Conservation (phyloP, 35 echinoderm and acorn worm species). For the Chiridota heheva region DNA sequence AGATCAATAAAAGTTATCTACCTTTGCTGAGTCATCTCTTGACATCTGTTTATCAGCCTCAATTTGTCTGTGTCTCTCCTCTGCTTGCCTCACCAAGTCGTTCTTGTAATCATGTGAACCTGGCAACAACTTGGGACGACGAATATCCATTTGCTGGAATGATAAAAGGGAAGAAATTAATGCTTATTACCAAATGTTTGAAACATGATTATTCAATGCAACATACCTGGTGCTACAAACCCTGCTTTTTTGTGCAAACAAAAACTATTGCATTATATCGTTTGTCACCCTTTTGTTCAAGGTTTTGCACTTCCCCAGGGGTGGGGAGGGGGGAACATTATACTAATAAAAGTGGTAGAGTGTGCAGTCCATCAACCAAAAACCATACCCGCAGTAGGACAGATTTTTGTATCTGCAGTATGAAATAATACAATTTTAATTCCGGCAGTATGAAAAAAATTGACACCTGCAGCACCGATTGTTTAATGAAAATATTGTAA, state of each 20-base stretch:
- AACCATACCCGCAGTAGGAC: too few species aligned
- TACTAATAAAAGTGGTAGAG: too few species aligned
- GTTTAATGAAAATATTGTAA: too few species aligned
- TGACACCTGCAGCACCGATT: too few species aligned
- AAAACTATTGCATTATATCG: background rate
- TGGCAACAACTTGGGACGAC: conserved; percentile 40
- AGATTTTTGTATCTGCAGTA: too few species aligned
- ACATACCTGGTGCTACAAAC: background rate
- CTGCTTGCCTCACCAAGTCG: conserved; percentile 75
- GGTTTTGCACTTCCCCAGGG: too few species aligned
- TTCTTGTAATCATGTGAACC: conserved; percentile 49
- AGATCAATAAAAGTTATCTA: background rate
- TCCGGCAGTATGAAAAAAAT: too few species aligned
- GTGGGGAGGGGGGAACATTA: background rate
- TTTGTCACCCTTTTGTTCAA: background rate
- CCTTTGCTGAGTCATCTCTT: conserved; percentile 58
- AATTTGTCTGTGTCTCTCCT: conserved; percentile 42
- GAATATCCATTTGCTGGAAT: conserved; percentile 86
- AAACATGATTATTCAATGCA: background rate
- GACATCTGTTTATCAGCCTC: conserved; percentile 57
- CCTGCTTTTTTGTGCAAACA: background rate
- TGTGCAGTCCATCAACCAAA: too few species aligned
- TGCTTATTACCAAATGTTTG: background rate
- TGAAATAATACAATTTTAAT: too few species aligned
- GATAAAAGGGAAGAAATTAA: background rate